Base-by-base conservation (phyloP, 64 coral and sea anemone species). In the Astreopora myriophthalma region DNA sequence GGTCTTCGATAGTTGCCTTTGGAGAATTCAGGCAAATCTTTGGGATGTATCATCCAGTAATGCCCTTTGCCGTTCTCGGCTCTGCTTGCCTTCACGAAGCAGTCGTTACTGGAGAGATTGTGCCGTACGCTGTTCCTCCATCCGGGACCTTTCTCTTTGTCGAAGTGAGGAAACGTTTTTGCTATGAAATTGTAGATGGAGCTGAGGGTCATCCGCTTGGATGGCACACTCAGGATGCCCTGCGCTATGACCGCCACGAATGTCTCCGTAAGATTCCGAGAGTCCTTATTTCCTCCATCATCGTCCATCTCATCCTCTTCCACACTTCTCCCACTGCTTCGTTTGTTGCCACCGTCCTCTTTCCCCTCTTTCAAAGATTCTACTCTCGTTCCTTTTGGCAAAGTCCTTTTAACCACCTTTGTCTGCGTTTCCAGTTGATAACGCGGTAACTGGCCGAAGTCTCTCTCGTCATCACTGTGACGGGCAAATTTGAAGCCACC, bases 21-120 rank as follows among this genome's bases (percentile, higher is more conserved):
- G 32, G 88, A 86, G 62, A 95, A 95, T 49, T 95, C 93, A 25
- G 93, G 88, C 32, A 95, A 84, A 66, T 95, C 93, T 87, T 95
- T 95, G 0, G 93, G 93, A 68, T 95, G 93, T 22, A 95, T 91
- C 93, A 95, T 95, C 93, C 93, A 95, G 73, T 95, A 95, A 35
- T 95, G 93, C 11, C 93, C 93, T 29, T 95, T 95, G 27, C 93
- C 93, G 33, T 95, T 95, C 64, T 95, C 93, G 0, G 93, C 93
- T 52, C 93, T 82, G 64, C 87, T 89, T 40, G 93, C 93, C 73
- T 95, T 95, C 42, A 95, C 93, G 24, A 95, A 95, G 73, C 93
- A 95, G 71, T 95, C 93, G 30, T 95, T 95, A 39, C 93, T 95
- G 35, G 93, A 95, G 2, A 95, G 88, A 86, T 95, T 95, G 29